Evolutionary conservation across 2,888 invertebrate species (phyloP), one percentile per base, ranked within the genome.

Genomic region (Chloroclysta siterata): DNA sequence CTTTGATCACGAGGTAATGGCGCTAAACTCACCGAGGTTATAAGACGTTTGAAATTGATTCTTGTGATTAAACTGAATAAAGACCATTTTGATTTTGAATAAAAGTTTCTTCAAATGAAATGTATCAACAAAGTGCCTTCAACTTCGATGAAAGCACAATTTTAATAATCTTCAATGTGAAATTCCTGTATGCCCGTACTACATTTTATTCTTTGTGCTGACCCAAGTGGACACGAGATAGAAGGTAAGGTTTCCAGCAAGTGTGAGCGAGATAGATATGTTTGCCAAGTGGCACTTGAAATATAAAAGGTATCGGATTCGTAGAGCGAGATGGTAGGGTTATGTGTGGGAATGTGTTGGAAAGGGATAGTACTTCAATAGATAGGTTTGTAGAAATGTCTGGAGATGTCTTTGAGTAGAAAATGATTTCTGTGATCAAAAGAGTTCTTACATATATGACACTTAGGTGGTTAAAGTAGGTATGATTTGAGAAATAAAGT

Each of bases 251-350:
- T 36, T 36, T 17, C 46, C n/a, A 8, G 39, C 51, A 60, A 63
- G 84, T 69, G 78, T 55, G 73, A 89, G 72, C 60, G 80, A 74
- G 87, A 85, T 55, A 69, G 81, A 57, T 74, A 74, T 80, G 82
- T 65, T 65, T 71, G 68, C 73, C 70, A 78, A 89, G 88, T 78
- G 81, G 75, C 83, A 85, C 91, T 91, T 81, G 73, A 90, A 85
- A 84, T 84, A 85, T 89, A 90, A 90, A 91, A 87, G 90, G 90
- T 91, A 90, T 89, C 90, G 85, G 84, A 87, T 85, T 84, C 80
- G 53, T 54, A 53, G 65, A 70, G 72, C 65, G 66, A 46, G 73
- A 75, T 15, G 33, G 33, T 22, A 52, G 71, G 57, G 65, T 57
- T 66, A 64, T 61, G 63, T 53, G 48, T 53, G 56, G 55, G 5